phyloP scores from a whole-genome alignment of 2,113 vertebrate genomes.

The Athene noctua region DNA sequence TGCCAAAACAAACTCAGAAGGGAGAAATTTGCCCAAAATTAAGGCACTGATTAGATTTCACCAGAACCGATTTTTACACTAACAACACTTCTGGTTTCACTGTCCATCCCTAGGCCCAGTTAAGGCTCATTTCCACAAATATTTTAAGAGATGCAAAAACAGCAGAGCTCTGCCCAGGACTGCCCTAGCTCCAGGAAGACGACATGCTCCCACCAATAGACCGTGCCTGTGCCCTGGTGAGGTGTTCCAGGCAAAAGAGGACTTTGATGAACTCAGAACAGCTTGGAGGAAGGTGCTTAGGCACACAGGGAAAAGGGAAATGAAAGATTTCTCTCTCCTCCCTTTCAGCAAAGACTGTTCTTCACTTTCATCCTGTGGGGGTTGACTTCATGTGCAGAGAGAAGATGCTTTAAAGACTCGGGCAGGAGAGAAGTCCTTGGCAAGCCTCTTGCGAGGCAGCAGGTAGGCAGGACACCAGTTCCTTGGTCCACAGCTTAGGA shows the following conservation, averaged over 20 bases:
- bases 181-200: background rate
- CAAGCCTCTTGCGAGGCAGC: background rate
- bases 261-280: accelerated
- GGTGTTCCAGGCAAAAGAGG: background rate
- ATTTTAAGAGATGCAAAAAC: background rate
- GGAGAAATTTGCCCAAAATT: background rate
- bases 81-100: background rate
- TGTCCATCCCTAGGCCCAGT: background rate
- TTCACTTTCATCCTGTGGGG: background rate
- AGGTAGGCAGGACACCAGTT: background rate
- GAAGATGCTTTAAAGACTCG: background rate
- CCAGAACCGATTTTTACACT: background rate
- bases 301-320: background rate
- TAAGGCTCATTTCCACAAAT: background rate
- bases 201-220: background rate
- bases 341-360: background rate
- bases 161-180: background rate
- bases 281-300: background rate
- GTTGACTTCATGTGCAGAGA: background rate
- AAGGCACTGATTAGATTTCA: background rate
- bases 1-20: background rate
- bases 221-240: background rate
- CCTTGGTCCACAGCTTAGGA: background rate
- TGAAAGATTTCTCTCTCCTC: background rate
- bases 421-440: background rate